These are phyloP conservation scores for Otis tarda DNA, from an alignment of 2,113 vertebrate species.

Conservation along the genomic window DNA sequence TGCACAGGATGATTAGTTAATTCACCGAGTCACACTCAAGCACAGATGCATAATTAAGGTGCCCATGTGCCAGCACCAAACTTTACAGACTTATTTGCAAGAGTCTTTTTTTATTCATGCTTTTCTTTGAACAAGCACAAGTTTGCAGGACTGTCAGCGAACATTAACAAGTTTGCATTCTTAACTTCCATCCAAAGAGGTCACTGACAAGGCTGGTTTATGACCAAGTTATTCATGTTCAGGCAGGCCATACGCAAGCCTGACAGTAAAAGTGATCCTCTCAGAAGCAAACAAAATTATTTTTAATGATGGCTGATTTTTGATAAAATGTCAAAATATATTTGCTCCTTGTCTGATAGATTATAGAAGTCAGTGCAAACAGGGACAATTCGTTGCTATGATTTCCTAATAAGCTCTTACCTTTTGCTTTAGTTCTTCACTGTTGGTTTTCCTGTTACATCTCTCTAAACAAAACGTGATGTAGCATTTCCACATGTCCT, in stretches of 20 bases:
- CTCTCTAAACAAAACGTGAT: slow-evolving; percentile 87
- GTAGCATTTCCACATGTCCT: slow-evolving; percentile 92
- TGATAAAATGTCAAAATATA: background rate
- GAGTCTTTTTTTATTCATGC: background rate
- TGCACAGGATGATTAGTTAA: background rate
- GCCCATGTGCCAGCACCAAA: background rate
- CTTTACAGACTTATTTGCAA: background rate
- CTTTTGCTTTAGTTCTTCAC: slow-evolving; percentile 82
- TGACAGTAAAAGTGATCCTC: background rate
- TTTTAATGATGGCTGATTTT: background rate
- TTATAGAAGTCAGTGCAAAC: background rate
- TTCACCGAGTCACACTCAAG: background rate
- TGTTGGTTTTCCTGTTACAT: slow-evolving; percentile 88
- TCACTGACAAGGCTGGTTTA: background rate
- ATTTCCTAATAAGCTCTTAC: slow-evolving; percentile 61
- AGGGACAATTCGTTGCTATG: background rate
- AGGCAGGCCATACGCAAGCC: background rate
- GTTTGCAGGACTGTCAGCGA: background rate
- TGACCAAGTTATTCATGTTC: background rate
- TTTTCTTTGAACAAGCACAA: background rate
- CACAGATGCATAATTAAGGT: background rate
- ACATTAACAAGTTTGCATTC: background rate
- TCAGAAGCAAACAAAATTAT: background rate
- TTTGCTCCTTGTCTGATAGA: background rate
- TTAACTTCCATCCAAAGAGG: background rate